A percentile compares a stretch with the other conserved stretches of the same genome.
Evolutionary conservation across 2,797 vertebrate species (phyloP).

Genomic region (Tinamus major): DNA sequence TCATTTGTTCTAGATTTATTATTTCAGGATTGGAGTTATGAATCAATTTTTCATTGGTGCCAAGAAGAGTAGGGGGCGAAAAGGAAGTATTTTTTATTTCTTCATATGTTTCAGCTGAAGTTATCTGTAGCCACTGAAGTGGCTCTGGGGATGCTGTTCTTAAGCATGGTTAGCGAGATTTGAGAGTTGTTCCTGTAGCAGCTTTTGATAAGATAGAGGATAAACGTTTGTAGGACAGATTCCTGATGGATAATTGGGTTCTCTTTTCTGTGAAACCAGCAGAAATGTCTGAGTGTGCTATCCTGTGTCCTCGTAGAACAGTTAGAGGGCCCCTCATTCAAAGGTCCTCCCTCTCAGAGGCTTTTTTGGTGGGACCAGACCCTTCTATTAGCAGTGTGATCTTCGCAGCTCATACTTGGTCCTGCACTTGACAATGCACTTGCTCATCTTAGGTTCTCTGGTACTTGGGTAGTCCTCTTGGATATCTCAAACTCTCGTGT

Average conservation of each 20-base stretch:
- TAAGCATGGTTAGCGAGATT: background rate
- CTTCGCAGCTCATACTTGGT: background rate
- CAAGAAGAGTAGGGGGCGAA: background rate
- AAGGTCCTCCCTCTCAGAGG: background rate
- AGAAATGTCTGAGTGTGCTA: background rate
- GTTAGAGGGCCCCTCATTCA: background rate
- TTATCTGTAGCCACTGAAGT: background rate
- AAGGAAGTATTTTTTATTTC: background rate
- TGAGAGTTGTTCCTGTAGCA: background rate
- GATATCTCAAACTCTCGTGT: background rate
- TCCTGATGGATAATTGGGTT: background rate
- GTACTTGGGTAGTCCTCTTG: background rate
- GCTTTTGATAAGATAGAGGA: background rate
- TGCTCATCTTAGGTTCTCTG: background rate
- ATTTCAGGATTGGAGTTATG: background rate
- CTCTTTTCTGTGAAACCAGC: background rate
- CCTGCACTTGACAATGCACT: background rate
- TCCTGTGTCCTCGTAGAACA: background rate
- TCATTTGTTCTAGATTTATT: slow-evolving; percentile 6
- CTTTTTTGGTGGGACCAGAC: background rate
- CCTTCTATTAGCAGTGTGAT: background rate
- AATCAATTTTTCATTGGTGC: background rate
- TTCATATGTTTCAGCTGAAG: background rate
- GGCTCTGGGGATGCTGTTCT: background rate
- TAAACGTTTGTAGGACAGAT: no score